phyloP scores from a whole-genome alignment of 2,888 invertebrate species.

The Amaurobius ferox region DNA sequence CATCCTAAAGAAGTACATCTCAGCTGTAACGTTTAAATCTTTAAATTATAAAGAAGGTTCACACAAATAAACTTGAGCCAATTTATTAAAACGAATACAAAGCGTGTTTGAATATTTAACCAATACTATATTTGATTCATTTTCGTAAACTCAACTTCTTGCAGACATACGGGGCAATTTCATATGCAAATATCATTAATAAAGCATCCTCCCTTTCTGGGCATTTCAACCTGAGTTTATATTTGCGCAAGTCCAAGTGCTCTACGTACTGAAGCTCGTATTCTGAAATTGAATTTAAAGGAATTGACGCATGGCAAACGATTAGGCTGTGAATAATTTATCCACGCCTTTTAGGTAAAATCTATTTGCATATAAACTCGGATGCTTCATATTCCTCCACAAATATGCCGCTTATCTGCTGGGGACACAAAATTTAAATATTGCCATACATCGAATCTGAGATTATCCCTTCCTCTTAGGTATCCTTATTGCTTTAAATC shows the following conservation, averaged over 20 bases:
- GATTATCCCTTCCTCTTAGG: neutral
- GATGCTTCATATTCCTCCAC: neutral
- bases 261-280: conserved; percentile 28
- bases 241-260: conserved; percentile 20
- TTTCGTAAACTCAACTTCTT: neutral
- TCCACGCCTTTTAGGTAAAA: conserved; percentile 41
- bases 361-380: conserved; percentile 13
- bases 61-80: too few relatives aligned
- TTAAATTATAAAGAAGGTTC: too few relatives aligned
- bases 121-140: neutral
- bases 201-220: neutral
- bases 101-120: too few relatives aligned
- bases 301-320: conserved; percentile 42
- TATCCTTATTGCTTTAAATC: neutral
- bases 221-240: conserved; percentile 15
- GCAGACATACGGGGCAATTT: neutral
- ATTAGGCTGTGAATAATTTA: conserved; percentile 55
- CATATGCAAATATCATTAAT: conserved; percentile 26
- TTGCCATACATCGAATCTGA: neutral
- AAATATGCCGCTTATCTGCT: neutral
- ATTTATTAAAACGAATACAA: too few relatives aligned
- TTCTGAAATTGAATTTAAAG: conserved; percentile 52
- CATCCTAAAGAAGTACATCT: too few relatives aligned
- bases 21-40: too few relatives aligned
- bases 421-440: neutral